Evolutionary conservation across 1,140 invertebrate genomes (phyloP).

Genomic region (Brachionus paranguensis): DNA sequence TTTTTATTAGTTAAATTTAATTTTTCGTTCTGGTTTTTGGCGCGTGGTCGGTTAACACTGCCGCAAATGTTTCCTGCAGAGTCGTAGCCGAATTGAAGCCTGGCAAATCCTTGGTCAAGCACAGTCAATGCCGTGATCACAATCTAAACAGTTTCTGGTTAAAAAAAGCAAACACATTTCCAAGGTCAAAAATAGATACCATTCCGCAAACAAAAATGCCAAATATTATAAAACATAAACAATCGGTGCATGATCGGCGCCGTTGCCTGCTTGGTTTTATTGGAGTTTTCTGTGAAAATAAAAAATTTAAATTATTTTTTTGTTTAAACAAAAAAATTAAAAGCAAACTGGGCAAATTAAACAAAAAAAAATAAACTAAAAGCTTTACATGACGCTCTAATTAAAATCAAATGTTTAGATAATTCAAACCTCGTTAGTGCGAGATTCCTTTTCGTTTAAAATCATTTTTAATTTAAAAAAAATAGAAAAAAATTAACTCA

Average conservation of each 20-base stretch:
- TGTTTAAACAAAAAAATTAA: constrained; percentile 44
- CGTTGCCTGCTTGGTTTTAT: background rate
- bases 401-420: background rate
- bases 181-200: constrained; percentile 57
- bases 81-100: constrained; percentile 84
- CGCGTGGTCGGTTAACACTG: constrained; percentile 64
- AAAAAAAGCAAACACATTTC: constrained; percentile 42
- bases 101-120: constrained; percentile 76
- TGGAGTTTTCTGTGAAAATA: constrained; percentile 31
- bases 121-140: constrained; percentile 79
- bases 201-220: constrained; percentile 74
- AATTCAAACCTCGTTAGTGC: background rate
- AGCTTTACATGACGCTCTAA: background rate
- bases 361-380: background rate
- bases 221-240: constrained; percentile 71
- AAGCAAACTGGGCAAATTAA: constrained; percentile 14
- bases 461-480: background rate
- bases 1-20: constrained; percentile 71
- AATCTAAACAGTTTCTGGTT: constrained; percentile 60
- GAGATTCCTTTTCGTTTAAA: background rate
- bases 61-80: constrained; percentile 93
- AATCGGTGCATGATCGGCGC: constrained; percentile 61
- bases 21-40: constrained; percentile 68
- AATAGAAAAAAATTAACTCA: background rate
- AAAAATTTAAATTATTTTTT: constrained; percentile 44